Percentiles rank a stretch among this genome's conserved stretches.
Conservation (phyloP, 1,140 invertebrate species). For the Cyphomyrmex costatus region DNA sequence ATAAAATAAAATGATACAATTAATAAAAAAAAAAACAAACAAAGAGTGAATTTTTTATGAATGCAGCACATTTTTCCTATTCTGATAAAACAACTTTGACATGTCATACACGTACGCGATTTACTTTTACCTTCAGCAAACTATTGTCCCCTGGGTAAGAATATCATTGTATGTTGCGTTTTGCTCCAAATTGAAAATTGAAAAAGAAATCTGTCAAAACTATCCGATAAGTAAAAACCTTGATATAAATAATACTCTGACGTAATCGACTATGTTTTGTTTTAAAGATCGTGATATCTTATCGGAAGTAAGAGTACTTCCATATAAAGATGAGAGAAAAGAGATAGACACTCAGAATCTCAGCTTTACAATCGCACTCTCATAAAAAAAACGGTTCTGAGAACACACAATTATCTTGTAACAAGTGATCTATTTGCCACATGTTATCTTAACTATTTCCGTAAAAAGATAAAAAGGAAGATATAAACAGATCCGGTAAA, state of each 20-base stretch:
- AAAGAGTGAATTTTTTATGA: background rate
- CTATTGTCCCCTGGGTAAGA: background rate
- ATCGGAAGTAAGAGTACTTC: background rate
- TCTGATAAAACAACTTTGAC: background rate
- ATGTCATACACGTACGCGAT: background rate
- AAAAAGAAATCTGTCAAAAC: background rate
- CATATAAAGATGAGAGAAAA: background rate
- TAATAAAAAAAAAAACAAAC: too few relatives aligned
- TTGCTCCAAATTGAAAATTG: background rate
- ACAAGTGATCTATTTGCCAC: slow-evolving; percentile 9
- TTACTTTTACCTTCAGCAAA: background rate
- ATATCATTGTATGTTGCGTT: background rate
- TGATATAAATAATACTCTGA: slow-evolving; percentile 21
- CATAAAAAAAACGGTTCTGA: slow-evolving; percentile 14
- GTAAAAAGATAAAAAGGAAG: slow-evolving; percentile 1
- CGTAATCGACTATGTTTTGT: slow-evolving; percentile 17
- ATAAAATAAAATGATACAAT: too few relatives aligned
- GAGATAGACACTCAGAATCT: background rate
- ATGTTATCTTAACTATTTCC: background rate
- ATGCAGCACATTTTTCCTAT: background rate
- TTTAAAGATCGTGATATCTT: slow-evolving; percentile 41
- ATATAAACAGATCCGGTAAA: background rate
- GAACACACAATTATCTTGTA: slow-evolving; percentile 5
- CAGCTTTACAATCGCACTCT: slow-evolving; percentile 15
- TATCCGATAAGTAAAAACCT: background rate